phyloP scores from a whole-genome alignment of 92 coral and sea anemone species.

The Hydrozoanthus gracilis region DNA sequence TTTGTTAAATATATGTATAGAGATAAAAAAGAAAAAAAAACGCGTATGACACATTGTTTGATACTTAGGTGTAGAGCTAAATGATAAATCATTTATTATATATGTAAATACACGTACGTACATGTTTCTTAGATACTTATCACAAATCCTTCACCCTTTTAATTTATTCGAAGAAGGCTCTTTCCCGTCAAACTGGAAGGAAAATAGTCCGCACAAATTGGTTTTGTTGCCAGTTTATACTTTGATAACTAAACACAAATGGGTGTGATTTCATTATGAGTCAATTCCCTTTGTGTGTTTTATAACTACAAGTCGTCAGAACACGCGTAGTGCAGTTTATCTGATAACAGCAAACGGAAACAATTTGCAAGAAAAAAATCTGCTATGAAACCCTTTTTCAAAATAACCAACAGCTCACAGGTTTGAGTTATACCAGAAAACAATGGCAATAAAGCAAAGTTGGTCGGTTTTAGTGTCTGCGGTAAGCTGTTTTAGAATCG shows the following conservation, averaged over 20 bases:
- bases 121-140: no score
- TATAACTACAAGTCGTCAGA: neutral
- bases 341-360: conserved; percentile 25
- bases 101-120: no score
- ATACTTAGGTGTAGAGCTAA: no score
- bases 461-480: neutral
- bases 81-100: no score
- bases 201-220: neutral
- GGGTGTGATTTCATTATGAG: conserved; percentile 9
- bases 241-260: conserved; percentile 19
- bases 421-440: neutral
- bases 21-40: no score
- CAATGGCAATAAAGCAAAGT: neutral
- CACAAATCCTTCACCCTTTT: no score
- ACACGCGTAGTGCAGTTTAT: conserved; percentile 16
- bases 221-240: neutral
- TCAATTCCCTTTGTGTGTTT: neutral
- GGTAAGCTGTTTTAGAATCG: neutral
- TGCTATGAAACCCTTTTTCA: neutral
- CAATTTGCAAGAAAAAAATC: neutral
- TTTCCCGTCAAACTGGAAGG: neutral
- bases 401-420: neutral
- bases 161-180: neutral
- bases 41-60: no score
- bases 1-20: no score